Base-by-base conservation (phyloP, 2,797 vertebrate species). In the Artibeus lituratus region DNA sequence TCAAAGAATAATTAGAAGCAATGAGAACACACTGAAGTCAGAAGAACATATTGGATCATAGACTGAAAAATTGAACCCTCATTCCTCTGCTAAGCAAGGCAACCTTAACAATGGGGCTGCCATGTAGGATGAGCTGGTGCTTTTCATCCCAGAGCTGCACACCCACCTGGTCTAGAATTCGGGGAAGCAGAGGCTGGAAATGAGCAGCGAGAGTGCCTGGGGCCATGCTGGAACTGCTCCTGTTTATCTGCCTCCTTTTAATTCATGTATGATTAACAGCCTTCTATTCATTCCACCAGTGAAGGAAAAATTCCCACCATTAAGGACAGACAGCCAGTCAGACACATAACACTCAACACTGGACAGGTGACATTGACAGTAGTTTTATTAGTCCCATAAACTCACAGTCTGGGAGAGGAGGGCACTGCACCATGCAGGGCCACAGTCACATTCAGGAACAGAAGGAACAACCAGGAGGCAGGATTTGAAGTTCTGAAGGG, bases 91-190 rank as follows among this genome's bases (percentile, higher is more conserved):
- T 69, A 37, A 74, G 32, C 5, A 69, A 51, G 8, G 18, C 16
- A 32, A 1, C 19, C 37, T 65, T 21, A 57, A 14, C 18, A 26
- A 14, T 32, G 37, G 78, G n/a, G 29, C 8, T 57, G 26, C 21
- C 24, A 10, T 1, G 5, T 9, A 59, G 3, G 22, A 49, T 0
- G 5, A 22, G 55, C 53, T 86, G 12, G 10, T 22, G 12, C 1
- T 18, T 32, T 49, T 59, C 7, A 19, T 7, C 12, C 10, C 29
- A 29, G 7, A 76, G 35, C 57, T 49, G 42, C 22, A 32, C 29
- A 15, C 12, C 18, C 3, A 35, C 12, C 22, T 39, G 16, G 37
- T 10, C 22, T 11, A 42, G 21, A 32, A 74, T 65, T 65, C 9
- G 15, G 42, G 86, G 49, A 19, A n/a, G 11, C 15, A 5, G 7